Evolutionary conservation across 1,140 invertebrate genomes (phyloP).

Genomic region (Nomia melanderi): DNA sequence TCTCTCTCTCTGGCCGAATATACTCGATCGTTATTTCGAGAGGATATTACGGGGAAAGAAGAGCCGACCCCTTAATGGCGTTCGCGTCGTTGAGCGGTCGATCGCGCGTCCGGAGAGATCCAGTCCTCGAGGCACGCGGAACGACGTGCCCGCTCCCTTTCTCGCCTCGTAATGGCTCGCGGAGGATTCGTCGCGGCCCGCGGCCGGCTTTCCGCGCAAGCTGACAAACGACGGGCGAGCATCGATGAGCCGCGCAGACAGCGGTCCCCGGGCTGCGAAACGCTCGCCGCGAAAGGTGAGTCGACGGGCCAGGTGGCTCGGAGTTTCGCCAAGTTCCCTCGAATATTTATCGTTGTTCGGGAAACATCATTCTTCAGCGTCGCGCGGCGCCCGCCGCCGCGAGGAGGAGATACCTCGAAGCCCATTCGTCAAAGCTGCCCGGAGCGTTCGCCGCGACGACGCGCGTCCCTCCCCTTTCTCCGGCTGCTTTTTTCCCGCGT

Average conservation of each 20-base stretch:
- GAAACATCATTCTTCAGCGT: conserved; percentile 64
- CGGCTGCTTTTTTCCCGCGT: neutral
- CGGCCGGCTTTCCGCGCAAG: conserved; percentile 54
- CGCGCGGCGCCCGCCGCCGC: conserved; percentile 13
- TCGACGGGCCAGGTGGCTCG: conserved; percentile 14
- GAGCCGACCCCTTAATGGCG: neutral
- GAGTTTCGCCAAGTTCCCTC: conserved; percentile 53
- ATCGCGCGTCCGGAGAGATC: neutral
- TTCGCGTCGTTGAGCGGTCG: conserved; percentile 14
- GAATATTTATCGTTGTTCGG: conserved; percentile 63
- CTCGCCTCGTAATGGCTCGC: conserved; percentile 67
- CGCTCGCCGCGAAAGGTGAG: conserved; percentile 14
- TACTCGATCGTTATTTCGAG: conserved; percentile 7
- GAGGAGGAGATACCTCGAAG: conserved; percentile 59
- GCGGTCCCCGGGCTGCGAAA: neutral
- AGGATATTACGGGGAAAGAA: conserved; percentile 9
- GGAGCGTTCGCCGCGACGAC: conserved; percentile 60
- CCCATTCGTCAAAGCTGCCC: conserved; percentile 70
- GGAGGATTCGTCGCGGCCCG: conserved; percentile 64
- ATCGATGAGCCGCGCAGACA: conserved; percentile 12
- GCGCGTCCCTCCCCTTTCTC: neutral
- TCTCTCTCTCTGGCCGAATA: too few species aligned
- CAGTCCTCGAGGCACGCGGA: conserved; percentile 4
- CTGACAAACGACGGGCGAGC: conserved; percentile 72
- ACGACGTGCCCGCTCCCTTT: conserved; percentile 5